Evolutionary conservation across 2,888 invertebrate genomes (phyloP).

Genomic region (Dasypolia templi): DNA sequence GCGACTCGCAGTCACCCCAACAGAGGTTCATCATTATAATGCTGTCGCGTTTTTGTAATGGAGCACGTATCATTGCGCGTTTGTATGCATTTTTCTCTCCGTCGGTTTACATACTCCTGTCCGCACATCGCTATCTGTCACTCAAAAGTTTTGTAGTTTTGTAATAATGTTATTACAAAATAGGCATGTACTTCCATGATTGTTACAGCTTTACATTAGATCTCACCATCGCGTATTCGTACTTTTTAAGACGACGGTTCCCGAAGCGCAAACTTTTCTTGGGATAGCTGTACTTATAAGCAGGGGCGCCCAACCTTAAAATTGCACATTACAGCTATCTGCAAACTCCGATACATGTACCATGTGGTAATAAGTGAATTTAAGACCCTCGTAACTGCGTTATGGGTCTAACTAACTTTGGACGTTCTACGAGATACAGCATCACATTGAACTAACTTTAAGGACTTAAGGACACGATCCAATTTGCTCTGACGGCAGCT

Average conservation of each 20-base stretch:
- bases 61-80: not conserved
- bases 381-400: slow-evolving; percentile 20
- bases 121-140: no score
- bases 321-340: not conserved
- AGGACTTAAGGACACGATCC: slow-evolving; percentile 8
- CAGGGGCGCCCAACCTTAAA: not conserved
- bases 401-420: slow-evolving; percentile 31
- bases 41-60: not conserved
- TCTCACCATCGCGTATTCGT: not conserved
- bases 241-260: no score
- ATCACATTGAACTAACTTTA: slow-evolving; percentile 27
- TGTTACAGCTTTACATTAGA: not conserved
- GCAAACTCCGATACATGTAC: not conserved
- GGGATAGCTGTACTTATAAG: not conserved
- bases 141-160: no score
- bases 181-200: no score
- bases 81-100: not conserved
- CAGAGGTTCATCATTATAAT: no score
- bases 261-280: not conserved
- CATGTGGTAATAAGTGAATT: slow-evolving; percentile 41
- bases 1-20: no score
- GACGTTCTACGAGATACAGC: not conserved
- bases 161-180: no score
- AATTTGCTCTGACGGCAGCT: slow-evolving; percentile 15
- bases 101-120: no score